Conservation (phyloP, 2,113 vertebrate genomes). For the Sturnus vulgaris region DNA sequence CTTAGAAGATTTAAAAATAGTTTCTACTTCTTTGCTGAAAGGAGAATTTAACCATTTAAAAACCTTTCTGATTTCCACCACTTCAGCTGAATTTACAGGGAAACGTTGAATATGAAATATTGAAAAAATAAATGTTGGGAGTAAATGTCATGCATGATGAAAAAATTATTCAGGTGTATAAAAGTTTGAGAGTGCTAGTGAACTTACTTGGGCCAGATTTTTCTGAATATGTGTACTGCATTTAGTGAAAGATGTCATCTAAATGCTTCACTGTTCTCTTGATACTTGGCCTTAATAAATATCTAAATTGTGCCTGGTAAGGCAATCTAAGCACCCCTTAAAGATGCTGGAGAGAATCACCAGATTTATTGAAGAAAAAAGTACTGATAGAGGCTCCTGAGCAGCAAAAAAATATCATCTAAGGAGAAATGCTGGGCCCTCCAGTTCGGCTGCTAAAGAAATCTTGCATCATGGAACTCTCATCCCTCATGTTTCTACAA, state of each 20-base stretch:
- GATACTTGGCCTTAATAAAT: background rate
- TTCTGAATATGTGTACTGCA: background rate
- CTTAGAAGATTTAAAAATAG: background rate
- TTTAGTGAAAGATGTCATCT: background rate
- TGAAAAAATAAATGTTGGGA: background rate
- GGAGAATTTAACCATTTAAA: background rate
- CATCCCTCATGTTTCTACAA: background rate
- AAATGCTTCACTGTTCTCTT: background rate
- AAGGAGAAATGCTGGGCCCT: background rate
- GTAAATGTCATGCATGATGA: background rate
- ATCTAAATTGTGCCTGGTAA: background rate
- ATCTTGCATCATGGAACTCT: background rate
- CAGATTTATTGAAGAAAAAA: background rate
- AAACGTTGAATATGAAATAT: background rate
- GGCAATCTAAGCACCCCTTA: background rate
- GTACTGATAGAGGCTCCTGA: background rate
- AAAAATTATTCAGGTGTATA: background rate
- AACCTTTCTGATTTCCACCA: background rate
- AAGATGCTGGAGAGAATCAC: background rate
- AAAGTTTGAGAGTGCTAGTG: background rate
- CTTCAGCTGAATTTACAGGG: background rate
- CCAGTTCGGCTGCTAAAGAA: background rate
- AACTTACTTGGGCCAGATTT: background rate
- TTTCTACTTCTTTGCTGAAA: background rate
- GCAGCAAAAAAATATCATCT: background rate